Base-by-base conservation (phyloP, 2,797 vertebrate species). In the Acomys russatus region DNA sequence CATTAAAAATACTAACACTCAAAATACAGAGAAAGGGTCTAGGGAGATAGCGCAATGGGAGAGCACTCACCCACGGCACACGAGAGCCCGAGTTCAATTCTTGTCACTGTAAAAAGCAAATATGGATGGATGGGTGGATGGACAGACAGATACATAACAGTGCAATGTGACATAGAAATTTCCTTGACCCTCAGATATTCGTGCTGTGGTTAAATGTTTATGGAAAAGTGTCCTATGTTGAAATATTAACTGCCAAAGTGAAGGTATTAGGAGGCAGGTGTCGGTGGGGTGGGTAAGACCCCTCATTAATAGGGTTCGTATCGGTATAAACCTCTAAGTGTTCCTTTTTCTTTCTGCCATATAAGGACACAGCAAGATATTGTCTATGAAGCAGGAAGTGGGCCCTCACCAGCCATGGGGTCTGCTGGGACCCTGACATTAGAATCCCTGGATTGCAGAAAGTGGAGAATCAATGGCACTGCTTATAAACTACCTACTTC, bases 141-240 rank as follows among this genome's bases (percentile, higher is more conserved):
- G 33, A 61, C 22, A 49, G 63, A 84, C 28, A 85, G 83, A 68
- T 30, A 15, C 10, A 79, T 5, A 38, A 93, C 94, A 49, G 9
- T 93, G 17, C 63, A 87, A 70, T 79, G n/a, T 12, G 38, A 85
- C 33, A n/a, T 38, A 93, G 78, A 91, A 85, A 88, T 85, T 30
- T 8, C 38, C 51, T 91, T 93, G 73, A 30, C n/a, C 66, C 54
- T 84, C 35, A 49, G 49, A 70, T 64, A 83, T 9, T 66, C 18
- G 49, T 59, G 22, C 22, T 66, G 64, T 49, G 44, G 49, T 51
- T 64, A 56, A 73, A 87, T 33, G 3, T 14, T 64, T 86, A 64
- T 12, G 68, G n/a, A 1, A 56, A 38, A 44, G 30, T 33, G 38
- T 64, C 59, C 3, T 73, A 12, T 61, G 61, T 83, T 76, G 78